A percentile compares a stretch with the other conserved stretches of the same genome.
Evolutionary conservation across 2,113 vertebrate species (phyloP).

Genomic region (Acrocephalus kingi): DNA sequence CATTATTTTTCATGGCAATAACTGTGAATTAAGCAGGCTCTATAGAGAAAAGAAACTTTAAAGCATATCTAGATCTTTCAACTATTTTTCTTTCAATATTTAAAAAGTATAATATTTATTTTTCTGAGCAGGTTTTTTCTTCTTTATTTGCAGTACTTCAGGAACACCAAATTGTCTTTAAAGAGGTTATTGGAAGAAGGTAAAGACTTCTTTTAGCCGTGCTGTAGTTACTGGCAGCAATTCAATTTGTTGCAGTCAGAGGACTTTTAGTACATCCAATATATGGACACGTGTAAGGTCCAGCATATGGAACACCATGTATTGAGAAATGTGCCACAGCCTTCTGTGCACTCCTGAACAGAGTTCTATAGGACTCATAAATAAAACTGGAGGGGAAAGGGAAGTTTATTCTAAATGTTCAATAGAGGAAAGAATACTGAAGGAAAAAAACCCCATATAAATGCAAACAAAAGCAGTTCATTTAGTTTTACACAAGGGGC

Average conservation of each 20-base stretch:
- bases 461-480: background rate
- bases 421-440: background rate
- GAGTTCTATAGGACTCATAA: fast-evolving
- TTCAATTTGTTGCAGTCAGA: background rate
- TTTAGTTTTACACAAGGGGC: background rate
- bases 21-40: background rate
- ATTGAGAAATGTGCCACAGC: background rate
- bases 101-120: background rate
- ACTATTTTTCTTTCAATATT: background rate
- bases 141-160: background rate
- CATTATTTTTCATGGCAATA: background rate
- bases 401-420: background rate
- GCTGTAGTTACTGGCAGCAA: background rate
- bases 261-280: background rate
- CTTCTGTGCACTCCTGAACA: background rate
- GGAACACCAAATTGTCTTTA: background rate
- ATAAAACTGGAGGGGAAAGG: background rate
- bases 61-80: background rate
- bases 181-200: background rate
- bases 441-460: fast-evolving
- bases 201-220: background rate
- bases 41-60: slow-evolving; percentile 8
- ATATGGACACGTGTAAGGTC: background rate
- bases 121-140: background rate
- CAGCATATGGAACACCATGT: background rate